Evolutionary conservation across 2,888 invertebrate species (phyloP).

Genomic region (Cartodere bifasciata): DNA sequence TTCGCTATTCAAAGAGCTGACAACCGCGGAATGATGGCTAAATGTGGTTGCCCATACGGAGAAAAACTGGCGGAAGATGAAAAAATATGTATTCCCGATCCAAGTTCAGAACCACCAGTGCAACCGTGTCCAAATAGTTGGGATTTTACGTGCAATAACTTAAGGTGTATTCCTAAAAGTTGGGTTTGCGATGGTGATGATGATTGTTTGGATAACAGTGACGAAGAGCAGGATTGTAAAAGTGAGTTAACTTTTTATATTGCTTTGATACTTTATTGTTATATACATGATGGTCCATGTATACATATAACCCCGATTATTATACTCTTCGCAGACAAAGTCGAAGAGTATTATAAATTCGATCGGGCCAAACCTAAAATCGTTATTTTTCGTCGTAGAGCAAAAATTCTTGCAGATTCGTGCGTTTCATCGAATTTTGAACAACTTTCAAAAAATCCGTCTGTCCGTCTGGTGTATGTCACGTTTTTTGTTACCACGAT

Average conservation of each 20-base stretch:
- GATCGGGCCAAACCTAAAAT: too few relatives aligned
- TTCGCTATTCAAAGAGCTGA: slow-evolving; percentile 71
- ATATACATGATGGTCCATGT: not conserved
- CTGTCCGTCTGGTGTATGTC: too few relatives aligned
- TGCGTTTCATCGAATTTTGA: too few relatives aligned
- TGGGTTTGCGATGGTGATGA: slow-evolving; percentile 97
- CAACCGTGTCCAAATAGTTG: slow-evolving; percentile 82
- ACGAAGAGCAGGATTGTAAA: slow-evolving; percentile 90
- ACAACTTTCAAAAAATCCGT: too few relatives aligned
- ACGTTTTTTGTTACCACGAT: too few relatives aligned
- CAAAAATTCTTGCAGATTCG: too few relatives aligned
- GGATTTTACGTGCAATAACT: slow-evolving; percentile 91
- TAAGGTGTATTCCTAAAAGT: slow-evolving; percentile 80
- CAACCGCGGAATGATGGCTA: slow-evolving; percentile 42
- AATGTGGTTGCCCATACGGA: slow-evolving; percentile 90
- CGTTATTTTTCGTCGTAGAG: too few relatives aligned
- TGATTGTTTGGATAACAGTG: slow-evolving; percentile 90
- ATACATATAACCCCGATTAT: too few relatives aligned
- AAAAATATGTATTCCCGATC: slow-evolving; percentile 62
- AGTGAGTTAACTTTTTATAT: slow-evolving; percentile 42
- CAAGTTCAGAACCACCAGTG: slow-evolving; percentile 73
- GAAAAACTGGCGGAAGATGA: slow-evolving; percentile 64
- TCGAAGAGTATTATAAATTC: too few relatives aligned
- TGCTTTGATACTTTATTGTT: not conserved
- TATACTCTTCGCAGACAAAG: too few relatives aligned